Evolutionary conservation across 1,140 invertebrate genomes (phyloP).

Genomic region (Trichonephila clavata): DNA sequence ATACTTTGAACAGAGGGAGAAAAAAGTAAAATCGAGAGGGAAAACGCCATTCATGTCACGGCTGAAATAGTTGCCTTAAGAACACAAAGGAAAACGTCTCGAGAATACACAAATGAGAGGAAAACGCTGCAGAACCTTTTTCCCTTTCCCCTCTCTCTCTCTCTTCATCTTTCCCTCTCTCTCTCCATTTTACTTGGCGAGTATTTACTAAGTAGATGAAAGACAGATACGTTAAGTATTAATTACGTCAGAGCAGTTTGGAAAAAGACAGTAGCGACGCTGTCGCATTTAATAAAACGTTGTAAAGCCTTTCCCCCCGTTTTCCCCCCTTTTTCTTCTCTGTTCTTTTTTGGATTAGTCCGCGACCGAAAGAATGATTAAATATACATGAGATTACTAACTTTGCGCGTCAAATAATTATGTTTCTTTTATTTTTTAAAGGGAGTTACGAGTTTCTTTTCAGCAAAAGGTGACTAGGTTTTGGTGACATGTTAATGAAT

Average conservation of each 20-base stretch:
- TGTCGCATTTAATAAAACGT: slow-evolving; percentile 42
- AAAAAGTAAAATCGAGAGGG: neutral
- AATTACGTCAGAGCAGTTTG: slow-evolving; percentile 3
- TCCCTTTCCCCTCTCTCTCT: neutral
- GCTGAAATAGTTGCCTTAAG: slow-evolving; percentile 26
- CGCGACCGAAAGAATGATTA: neutral
- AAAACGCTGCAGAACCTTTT: neutral
- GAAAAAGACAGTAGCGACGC: too few relatives aligned
- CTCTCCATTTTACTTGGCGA: neutral
- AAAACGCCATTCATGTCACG: slow-evolving; percentile 1
- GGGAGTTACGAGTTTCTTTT: neutral
- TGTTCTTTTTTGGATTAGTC: neutral
- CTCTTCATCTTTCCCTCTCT: neutral
- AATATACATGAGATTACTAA: slow-evolving; percentile 34
- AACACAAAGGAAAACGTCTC: slow-evolving; percentile 47
- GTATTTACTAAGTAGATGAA: slow-evolving; percentile 59
- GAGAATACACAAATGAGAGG: slow-evolving; percentile 60
- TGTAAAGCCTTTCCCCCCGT: neutral
- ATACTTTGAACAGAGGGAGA: neutral
- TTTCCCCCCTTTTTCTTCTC: neutral
- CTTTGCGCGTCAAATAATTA: slow-evolving; percentile 9
- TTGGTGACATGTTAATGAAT: neutral
- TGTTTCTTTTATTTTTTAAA: neutral
- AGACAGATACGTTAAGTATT: slow-evolving; percentile 57
- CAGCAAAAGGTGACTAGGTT: neutral